Evolutionary conservation across 2,113 vertebrate species (phyloP), one percentile per base, ranked within the genome.

Genomic region (Pungitius pungitius): DNA sequence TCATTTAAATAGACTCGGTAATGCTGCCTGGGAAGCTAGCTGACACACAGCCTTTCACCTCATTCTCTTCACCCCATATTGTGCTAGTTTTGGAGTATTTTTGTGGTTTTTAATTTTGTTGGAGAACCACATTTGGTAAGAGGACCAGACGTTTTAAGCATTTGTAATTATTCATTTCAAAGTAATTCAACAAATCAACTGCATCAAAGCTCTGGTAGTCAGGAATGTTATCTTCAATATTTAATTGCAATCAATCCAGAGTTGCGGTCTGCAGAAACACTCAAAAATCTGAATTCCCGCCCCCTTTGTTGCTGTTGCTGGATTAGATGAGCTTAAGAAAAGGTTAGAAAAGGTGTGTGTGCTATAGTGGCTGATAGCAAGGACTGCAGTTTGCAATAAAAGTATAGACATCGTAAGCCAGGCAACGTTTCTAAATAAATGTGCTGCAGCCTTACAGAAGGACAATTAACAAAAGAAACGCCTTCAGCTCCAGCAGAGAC

Each of bases 1-100:
- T 57, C 12, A 43, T 77, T 72, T 57, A 18, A 72, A 56, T 43
- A 49, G 56, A 51, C 20, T 10, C 27, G 43, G 13, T 64, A 55
- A 20, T 20, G 43, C 55, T 49, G 49, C 22, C 35, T 40, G 61
- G 68, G 43, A 13, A 54, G n/a, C 42, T 64, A 52, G 69, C n/a
- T 9, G 56, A 66, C 62, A 59, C 22, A 8, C 55, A 35, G 33
- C 12, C 15, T 61, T 59, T 42, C 33, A 66, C 42, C 37, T 9
- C 33, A 30, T 33, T 59, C 33, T 12, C 42, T 33, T 69, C 14
- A 35, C 13, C 27, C 30, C 37, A 14, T 18, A 39, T 49, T 12
- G 20, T 15, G 11, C 9, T 49, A 37, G 20, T 13, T 68, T 27
- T 5, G 49, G 15, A 26, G 12, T 49, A 15, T 27, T 30, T 56